These are phyloP conservation scores for Myoxocephalus aenaeus DNA, from an alignment of 2,797 vertebrate genomes.

Conservation along the genomic window DNA sequence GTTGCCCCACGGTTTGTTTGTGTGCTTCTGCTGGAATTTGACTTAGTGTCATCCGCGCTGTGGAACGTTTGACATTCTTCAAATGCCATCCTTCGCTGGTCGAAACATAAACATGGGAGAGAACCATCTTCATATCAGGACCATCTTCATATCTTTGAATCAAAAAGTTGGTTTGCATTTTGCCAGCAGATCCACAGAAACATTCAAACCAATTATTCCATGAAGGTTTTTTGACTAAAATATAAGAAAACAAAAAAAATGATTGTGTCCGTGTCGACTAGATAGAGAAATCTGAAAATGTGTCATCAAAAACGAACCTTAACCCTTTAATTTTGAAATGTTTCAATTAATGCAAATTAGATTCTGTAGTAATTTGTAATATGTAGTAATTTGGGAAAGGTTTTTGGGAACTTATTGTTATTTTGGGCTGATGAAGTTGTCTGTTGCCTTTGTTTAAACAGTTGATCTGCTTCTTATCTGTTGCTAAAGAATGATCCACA, in stretches of 20 bases:
- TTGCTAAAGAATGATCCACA: no score
- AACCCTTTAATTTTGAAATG: background rate
- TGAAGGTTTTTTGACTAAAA: background rate
- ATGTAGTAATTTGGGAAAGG: background rate
- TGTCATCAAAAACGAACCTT: background rate
- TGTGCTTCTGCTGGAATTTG: slow-evolving; percentile 34
- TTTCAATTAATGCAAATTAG: background rate
- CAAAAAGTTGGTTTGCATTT: background rate
- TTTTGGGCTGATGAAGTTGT: no score
- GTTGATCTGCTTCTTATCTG: background rate
- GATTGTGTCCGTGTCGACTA: no score
- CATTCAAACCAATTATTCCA: background rate
- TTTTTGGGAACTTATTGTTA: background rate
- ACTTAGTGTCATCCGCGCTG: background rate
- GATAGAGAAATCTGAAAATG: background rate
- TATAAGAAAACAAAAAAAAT: background rate
- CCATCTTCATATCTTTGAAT: background rate
- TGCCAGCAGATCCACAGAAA: background rate
- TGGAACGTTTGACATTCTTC: background rate
- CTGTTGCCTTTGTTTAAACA: background rate
- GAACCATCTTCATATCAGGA: background rate
- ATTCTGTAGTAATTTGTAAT: background rate
- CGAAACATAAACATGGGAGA: background rate
- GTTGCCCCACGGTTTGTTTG: slow-evolving; percentile 7
- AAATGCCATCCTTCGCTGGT: background rate